Conservation (phyloP, 2,113 vertebrate genomes). For the Setophaga kirtlandii region DNA sequence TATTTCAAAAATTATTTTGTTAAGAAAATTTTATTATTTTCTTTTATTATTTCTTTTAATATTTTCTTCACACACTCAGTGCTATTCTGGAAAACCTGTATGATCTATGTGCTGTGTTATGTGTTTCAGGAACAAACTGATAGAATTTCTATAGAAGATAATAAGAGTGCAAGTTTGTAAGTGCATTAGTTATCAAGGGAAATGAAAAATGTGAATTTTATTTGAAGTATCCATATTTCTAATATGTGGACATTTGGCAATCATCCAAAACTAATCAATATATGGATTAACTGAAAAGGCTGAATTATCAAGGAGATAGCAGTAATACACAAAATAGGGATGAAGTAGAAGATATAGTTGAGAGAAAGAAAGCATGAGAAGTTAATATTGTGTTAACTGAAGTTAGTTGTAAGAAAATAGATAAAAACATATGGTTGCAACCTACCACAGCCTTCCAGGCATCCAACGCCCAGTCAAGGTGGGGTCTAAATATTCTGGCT, state of each 20-base stretch:
- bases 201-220: background rate
- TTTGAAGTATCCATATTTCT: background rate
- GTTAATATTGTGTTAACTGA: background rate
- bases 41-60: too few species aligned
- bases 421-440: background rate
- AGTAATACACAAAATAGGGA: background rate
- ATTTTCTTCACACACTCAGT: background rate
- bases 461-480: accelerated
- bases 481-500: background rate
- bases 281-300: background rate
- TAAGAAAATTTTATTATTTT: background rate
- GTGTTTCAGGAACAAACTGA: background rate
- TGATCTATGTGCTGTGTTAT: accelerated
- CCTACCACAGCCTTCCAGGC: background rate
- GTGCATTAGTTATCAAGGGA: background rate
- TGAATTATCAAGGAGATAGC: background rate
- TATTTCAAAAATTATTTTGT: background rate
- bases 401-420: background rate
- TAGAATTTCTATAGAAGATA: background rate
- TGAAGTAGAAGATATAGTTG: background rate
- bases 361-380: background rate
- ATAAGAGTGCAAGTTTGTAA: background rate
- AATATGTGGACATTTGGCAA: background rate
- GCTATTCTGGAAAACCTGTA: background rate
- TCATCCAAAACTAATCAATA: background rate